phyloP scores from a whole-genome alignment of 2,888 invertebrate species.

The Matsumyia berberina region DNA sequence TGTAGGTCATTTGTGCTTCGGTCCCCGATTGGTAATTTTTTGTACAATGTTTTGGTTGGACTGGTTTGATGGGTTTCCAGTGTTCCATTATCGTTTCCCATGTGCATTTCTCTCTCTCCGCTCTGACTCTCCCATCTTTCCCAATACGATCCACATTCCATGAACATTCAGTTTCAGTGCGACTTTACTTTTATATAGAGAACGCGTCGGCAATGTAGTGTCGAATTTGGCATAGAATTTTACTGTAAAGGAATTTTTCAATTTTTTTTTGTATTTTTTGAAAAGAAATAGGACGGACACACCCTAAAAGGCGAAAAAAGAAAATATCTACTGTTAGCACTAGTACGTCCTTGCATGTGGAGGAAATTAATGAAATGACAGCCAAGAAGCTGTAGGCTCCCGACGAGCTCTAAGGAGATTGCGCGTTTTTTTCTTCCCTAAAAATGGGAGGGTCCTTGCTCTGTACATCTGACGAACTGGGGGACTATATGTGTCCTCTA shows the following conservation, averaged over 20 bases:
- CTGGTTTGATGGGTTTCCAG: constrained; percentile 53
- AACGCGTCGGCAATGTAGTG: constrained; percentile 46
- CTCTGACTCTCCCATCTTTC: too few species aligned
- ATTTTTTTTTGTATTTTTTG: neutral
- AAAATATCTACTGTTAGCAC: neutral
- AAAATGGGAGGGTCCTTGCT: constrained; percentile 51
- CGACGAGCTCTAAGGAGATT: constrained; percentile 20
- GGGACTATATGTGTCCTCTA: constrained; percentile 4
- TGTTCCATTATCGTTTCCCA: constrained; percentile 60
- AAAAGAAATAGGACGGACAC: constrained; percentile 21
- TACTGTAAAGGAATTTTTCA: constrained; percentile 24
- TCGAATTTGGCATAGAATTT: neutral
- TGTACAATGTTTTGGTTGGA: constrained; percentile 69
- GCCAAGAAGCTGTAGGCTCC: constrained; percentile 16
- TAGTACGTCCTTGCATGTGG: too few species aligned
- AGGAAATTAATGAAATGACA: neutral
- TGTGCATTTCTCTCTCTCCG: constrained; percentile 28
- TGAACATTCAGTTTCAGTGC: too few species aligned
- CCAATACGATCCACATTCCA: constrained; percentile 20
- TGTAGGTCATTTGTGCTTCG: constrained; percentile 19
- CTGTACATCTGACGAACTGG: neutral
- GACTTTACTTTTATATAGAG: too few species aligned
- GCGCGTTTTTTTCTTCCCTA: constrained; percentile 33
- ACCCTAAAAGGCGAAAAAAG: constrained; percentile 19
- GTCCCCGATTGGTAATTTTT: constrained; percentile 67